phyloP scores from a whole-genome alignment of 2,113 vertebrate genomes.

The Barnardius zonarius region DNA sequence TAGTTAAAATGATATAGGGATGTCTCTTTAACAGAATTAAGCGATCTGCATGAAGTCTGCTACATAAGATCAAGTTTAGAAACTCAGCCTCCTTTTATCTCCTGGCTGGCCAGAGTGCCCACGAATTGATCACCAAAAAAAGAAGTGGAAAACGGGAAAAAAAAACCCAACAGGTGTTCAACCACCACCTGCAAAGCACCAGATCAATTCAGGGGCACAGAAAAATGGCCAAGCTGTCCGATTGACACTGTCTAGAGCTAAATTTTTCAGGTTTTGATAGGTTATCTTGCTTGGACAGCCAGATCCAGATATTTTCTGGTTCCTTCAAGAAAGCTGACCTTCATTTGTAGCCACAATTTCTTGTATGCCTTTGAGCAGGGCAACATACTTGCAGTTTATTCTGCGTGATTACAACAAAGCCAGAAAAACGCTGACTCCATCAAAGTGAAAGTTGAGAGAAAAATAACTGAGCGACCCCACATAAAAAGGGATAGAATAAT shows the following conservation, averaged over 20 bases:
- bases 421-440: neutral
- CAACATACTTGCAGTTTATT: neutral
- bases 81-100: neutral
- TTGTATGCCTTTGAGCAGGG: accelerated
- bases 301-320: neutral
- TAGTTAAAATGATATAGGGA: neutral
- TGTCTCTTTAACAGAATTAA: neutral
- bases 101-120: neutral
- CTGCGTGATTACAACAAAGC: accelerated
- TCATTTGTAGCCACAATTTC: neutral
- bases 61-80: neutral
- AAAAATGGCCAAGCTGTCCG: neutral
- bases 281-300: neutral
- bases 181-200: neutral
- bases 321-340: neutral
- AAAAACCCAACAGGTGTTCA: accelerated
- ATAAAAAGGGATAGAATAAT: neutral
- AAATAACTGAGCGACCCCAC: accelerated
- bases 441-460: neutral
- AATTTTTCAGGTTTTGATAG: neutral
- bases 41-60: accelerated
- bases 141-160: accelerated
- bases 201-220: neutral
- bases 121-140: neutral
- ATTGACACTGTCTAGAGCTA: neutral